phyloP scores from a whole-genome alignment of 2,113 vertebrate species.

The Eurystomus gularis region DNA sequence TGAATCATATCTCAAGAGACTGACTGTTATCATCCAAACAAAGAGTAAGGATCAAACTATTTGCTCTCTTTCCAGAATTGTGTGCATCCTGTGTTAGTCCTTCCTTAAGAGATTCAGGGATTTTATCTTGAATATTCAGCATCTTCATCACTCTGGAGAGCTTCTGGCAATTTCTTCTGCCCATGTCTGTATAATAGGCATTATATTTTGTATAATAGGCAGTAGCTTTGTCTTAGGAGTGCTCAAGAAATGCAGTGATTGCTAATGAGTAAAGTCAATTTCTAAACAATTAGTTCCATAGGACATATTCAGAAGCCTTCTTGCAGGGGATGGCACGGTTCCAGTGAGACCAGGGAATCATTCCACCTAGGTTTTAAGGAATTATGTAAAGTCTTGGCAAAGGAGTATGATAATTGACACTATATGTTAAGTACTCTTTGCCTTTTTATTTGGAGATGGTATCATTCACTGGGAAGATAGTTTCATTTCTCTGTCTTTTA shows the following conservation, averaged over 20 bases:
- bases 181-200: rapidly evolving
- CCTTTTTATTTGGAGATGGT: neutral
- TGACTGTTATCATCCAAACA: neutral
- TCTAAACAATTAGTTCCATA: neutral
- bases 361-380: neutral
- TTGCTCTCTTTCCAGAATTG: neutral
- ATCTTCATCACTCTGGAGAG: neutral
- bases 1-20: neutral
- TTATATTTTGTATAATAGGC: too few relatives aligned
- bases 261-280: neutral
- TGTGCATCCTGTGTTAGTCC: neutral
- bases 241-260: neutral
- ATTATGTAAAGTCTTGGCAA: neutral
- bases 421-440: neutral
- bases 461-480: neutral
- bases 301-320: neutral
- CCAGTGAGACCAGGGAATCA: neutral
- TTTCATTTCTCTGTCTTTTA: neutral
- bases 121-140: neutral
- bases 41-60: neutral
- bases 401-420: neutral
- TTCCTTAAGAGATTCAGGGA: neutral
- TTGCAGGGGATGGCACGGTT: neutral
- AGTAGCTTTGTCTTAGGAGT: neutral
- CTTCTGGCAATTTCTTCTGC: neutral